Base-by-base conservation (phyloP, 2,113 vertebrate species). In the Pterocles gutturalis region DNA sequence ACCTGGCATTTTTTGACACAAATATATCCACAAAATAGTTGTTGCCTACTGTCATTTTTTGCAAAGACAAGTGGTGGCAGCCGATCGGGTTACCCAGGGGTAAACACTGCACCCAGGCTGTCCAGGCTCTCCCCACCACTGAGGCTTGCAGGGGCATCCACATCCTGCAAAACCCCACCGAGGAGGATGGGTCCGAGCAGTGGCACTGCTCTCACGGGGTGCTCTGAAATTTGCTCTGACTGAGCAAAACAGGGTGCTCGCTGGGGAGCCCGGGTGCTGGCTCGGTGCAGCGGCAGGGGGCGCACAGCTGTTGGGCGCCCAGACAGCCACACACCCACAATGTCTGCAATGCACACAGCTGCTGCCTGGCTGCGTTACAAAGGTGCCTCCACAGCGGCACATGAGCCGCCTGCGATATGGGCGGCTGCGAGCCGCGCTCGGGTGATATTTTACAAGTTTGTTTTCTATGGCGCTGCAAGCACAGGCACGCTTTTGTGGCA, bases 331-430 rank as follows among this genome's bases (percentile, higher is more conserved):
- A 97, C 77, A 96, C 93, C 96, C 97, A 96, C 97, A 92, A 88
- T 60, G 90, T 97, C 98, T 98, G 96, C 94, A 96, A 95, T 97
- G 88, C 89, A n/a, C 93, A 89, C 97, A 98, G 98, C 97, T 98
- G 96, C 96, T 69, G 91, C 96, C 96, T 97, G 98, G 94, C 95
- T 87, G 90, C 89, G 4, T 97, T 86, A 97, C 97, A 97, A 86
- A 98, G 97, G 96, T 97, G 94, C 96, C 96, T 93, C 10, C 1
- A 81, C 93, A 85, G 94, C 97, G 89, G 96, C 96, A 92, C 90
- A 92, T 73, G 95, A 66, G 69, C 95, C 54, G 80, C 33, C 94
- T 91, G 92, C 76, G 80, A 85, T 41, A 34, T 33, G 58, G 86
- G 43, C 1, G 96, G 93, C 93, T 95, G 92, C 9, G 29, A 61